phyloP scores from a whole-genome alignment of 2,888 invertebrate species.

The Lymantria monacha region DNA sequence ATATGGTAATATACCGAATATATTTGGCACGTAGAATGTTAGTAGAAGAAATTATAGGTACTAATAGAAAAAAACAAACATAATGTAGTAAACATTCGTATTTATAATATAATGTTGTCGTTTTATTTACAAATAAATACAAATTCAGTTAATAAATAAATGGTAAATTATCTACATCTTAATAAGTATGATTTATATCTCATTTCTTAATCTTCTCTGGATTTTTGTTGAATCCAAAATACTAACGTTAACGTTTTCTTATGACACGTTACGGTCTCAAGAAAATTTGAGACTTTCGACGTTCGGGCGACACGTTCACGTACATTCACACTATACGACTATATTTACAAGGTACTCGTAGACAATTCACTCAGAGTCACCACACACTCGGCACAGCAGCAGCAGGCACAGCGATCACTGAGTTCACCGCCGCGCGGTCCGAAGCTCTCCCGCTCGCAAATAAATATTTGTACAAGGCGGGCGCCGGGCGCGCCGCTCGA shows the following conservation, averaged over 20 bases:
- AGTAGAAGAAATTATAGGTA: conserved; percentile 14
- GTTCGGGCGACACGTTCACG: conserved; percentile 82
- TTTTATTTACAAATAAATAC: conserved; percentile 83
- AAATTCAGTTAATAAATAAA: conserved; percentile 83
- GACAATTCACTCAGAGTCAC: conserved; percentile 70
- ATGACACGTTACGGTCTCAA: conserved; percentile 81
- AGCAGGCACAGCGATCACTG: conserved; percentile 64
- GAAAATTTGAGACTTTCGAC: conserved; percentile 81
- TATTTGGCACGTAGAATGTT: background rate
- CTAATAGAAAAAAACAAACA: conserved; percentile 68
- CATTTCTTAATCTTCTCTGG: conserved; percentile 81
- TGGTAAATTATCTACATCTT: conserved; percentile 83
- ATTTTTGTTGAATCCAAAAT: conserved; percentile 76
- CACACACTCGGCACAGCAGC: conserved; percentile 57
- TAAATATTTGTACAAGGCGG: conserved; percentile 84
- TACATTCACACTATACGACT: conserved; percentile 82
- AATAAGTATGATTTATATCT: conserved; percentile 81
- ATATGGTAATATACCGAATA: no score
- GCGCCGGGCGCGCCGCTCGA: conserved; percentile 63
- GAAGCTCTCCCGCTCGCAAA: conserved; percentile 73
- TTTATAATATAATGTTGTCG: conserved; percentile 81
- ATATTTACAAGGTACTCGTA: conserved; percentile 79
- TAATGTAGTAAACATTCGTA: conserved; percentile 81
- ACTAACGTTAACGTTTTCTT: conserved; percentile 80
- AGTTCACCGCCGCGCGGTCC: conserved; percentile 71